A percentile compares a stretch with the other conserved stretches of the same genome.
Conservation (phyloP, 1,140 invertebrate species). For the Teleogryllus occipitalis region DNA sequence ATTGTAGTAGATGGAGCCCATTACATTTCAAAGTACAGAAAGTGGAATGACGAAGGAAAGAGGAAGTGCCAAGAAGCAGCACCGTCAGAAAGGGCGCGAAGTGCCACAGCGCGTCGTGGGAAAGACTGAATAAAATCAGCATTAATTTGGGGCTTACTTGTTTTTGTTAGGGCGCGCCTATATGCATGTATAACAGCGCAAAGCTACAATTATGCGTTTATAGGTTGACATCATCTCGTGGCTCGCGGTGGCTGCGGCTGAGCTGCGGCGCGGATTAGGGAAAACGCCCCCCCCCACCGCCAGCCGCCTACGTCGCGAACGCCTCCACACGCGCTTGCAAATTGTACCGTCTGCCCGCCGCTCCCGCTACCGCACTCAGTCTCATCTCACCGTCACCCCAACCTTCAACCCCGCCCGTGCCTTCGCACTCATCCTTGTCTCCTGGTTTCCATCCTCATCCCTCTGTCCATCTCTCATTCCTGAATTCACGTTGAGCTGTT, state of each 20-base stretch:
- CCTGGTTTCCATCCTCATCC: neutral
- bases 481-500: neutral
- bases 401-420: neutral
- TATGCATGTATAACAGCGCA: neutral
- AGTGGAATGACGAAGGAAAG: too few relatives aligned
- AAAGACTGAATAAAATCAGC: neutral
- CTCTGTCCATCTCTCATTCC: neutral
- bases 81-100: too few relatives aligned
- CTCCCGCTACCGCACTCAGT: neutral
- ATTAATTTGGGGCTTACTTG: constrained; percentile 1
- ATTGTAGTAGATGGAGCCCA: too few relatives aligned
- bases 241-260: neutral
- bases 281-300: neutral
- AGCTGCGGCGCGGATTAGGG: neutral
- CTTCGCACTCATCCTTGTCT: neutral
- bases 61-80: too few relatives aligned
- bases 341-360: neutral
- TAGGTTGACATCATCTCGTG: neutral
- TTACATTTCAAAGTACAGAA: too few relatives aligned
- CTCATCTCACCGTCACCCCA: neutral
- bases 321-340: neutral
- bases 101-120: too few relatives aligned
- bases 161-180: neutral
- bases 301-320: neutral
- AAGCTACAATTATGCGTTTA: neutral